phyloP scores from a whole-genome alignment of 1,140 invertebrate species.

The Drosophila auraria region DNA sequence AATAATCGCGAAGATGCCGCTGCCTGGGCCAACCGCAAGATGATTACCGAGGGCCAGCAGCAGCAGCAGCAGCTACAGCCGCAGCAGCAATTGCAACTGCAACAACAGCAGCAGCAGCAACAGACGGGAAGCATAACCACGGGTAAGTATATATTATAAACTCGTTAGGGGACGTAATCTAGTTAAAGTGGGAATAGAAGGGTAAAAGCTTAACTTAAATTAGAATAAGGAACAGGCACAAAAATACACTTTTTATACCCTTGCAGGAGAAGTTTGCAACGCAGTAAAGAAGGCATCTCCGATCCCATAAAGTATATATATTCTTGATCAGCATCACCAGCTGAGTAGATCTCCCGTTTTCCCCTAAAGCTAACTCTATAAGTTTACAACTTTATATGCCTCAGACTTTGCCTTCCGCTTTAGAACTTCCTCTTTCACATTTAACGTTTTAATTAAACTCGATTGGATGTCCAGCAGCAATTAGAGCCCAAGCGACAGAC shows the following conservation, averaged over 20 bases:
- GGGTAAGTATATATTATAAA: conserved; percentile 40
- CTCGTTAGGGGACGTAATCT: not conserved
- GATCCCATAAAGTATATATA: no score
- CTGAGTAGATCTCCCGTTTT: no score
- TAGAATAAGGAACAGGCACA: no score
- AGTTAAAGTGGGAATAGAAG: not conserved
- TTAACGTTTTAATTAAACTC: conserved; percentile 38
- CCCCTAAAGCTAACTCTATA: not conserved
- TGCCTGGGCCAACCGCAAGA: conserved; percentile 80
- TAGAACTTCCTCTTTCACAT: not conserved
- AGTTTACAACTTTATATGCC: not conserved
- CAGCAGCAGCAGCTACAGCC: conserved; percentile 40
- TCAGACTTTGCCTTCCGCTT: conserved; percentile 6
- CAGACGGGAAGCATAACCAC: conserved; percentile 37
- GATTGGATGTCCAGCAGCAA: conserved; percentile 36
- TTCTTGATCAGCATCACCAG: no score
- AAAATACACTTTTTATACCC: no score
- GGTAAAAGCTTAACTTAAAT: not conserved
- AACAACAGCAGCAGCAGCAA: conserved; percentile 38
- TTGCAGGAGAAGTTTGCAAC: no score
- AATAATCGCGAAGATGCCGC: conserved; percentile 80
- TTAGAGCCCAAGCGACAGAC: conserved; percentile 12
- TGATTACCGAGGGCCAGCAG: conserved; percentile 58
- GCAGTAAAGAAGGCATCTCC: no score
- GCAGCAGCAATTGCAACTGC: conserved; percentile 38